These are phyloP conservation scores for Periparus ater DNA, from an alignment of 2,797 vertebrate species.

Conservation along the genomic window DNA sequence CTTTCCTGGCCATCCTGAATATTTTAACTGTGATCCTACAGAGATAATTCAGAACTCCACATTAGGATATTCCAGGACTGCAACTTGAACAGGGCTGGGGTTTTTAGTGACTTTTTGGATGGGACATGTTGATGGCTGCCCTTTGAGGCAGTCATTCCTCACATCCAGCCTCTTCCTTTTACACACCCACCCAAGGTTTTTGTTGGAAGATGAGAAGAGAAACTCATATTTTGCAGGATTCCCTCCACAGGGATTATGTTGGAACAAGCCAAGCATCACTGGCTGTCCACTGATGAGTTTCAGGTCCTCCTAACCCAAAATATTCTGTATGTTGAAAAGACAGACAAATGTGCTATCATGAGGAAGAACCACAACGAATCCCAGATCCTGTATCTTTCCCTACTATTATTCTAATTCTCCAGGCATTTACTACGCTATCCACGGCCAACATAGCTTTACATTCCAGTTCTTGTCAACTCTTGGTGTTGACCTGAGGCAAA, in stretches of 20 bases:
- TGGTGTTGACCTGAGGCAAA: not conserved
- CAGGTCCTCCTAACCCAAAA: not conserved
- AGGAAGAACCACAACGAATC: not conserved
- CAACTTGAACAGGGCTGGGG: not conserved
- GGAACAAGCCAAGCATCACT: not conserved
- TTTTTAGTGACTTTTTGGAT: not conserved
- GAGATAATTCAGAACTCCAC: not conserved
- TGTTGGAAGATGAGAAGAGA: not conserved
- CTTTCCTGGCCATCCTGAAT: not conserved
- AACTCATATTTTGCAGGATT: not conserved
- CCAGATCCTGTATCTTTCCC: not conserved
- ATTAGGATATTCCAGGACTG: not conserved
- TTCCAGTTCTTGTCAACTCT: not conserved
- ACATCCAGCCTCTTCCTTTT: not conserved
- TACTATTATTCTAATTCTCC: not conserved
- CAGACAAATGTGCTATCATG: not conserved
- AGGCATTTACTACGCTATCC: not conserved
- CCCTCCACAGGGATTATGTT: not conserved
- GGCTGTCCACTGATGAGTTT: not conserved
- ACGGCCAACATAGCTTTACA: not conserved
- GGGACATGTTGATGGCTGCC: not conserved
- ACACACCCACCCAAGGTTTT: rapidly evolving
- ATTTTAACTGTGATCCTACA: not conserved
- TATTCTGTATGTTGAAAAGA: not conserved
- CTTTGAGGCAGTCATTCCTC: not conserved